phyloP scores from a whole-genome alignment of 2,113 vertebrate genomes.

The Siphamia tubifer region DNA sequence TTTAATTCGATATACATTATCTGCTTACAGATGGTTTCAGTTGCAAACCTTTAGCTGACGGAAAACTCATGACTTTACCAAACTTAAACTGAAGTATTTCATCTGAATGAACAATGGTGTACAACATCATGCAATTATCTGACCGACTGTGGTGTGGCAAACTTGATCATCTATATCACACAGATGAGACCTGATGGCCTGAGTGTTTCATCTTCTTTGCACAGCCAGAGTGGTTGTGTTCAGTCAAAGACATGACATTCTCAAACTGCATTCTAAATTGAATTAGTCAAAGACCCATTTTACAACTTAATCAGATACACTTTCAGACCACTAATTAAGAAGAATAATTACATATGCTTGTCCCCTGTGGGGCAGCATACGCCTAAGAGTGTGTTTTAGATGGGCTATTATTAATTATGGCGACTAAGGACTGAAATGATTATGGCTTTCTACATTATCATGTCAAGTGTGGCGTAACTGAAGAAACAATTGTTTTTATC shows the following conservation, averaged over 20 bases:
- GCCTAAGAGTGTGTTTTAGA: slow-evolving; percentile 61
- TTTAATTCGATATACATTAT: no score
- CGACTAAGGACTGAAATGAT: slow-evolving; percentile 53
- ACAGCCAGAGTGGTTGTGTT: slow-evolving; percentile 33
- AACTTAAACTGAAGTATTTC: no score
- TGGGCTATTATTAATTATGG: slow-evolving; percentile 69
- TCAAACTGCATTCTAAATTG: slow-evolving; percentile 65
- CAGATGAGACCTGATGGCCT: slow-evolving; percentile 4
- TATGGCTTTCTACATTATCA: slow-evolving; percentile 57
- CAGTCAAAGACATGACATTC: slow-evolving; percentile 50
- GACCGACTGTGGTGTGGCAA: slow-evolving; percentile 3
- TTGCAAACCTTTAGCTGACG: no score
- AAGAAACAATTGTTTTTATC: slow-evolving; percentile 76
- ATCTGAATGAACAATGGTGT: no score
- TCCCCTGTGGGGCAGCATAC: slow-evolving; percentile 57
- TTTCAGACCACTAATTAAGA: slow-evolving; percentile 79
- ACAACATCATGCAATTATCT: slow-evolving; percentile 3
- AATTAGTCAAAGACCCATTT: slow-evolving; percentile 73
- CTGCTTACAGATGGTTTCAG: no score
- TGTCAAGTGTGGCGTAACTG: slow-evolving; percentile 70
- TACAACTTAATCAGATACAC: slow-evolving; percentile 78
- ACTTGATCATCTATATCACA: slow-evolving; percentile 4
- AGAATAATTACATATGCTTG: slow-evolving; percentile 75
- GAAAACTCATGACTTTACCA: no score
- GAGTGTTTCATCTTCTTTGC: slow-evolving; percentile 14